Evolutionary conservation across 2,113 vertebrate genomes (phyloP).

Genomic region (Melospiza melodia): DNA sequence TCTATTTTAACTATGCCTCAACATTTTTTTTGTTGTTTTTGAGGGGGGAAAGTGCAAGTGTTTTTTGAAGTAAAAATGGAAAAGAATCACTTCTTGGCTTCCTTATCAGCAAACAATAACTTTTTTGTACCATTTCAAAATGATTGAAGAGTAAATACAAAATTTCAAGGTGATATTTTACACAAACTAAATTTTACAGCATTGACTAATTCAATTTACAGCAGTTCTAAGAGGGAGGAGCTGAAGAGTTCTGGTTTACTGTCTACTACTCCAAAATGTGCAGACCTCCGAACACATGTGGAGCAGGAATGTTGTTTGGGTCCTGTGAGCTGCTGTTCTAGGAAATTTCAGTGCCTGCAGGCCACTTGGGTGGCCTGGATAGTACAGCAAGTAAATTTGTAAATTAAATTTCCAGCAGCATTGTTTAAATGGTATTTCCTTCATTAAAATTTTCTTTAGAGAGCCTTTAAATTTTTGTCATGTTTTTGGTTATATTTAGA

Average conservation of each 20-base stretch:
- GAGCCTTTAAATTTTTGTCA: not conserved
- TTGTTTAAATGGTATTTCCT: not conserved
- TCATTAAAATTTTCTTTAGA: not conserved
- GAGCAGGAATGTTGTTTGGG: not conserved
- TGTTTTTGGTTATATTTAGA: not conserved
- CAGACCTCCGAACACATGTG: rapidly evolving
- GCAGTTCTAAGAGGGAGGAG: not conserved
- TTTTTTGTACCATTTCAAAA: not conserved
- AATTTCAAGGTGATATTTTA: not conserved
- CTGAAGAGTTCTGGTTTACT: not conserved
- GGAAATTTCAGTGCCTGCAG: not conserved
- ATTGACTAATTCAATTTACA: not conserved
- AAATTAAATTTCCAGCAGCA: not conserved
- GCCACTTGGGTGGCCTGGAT: not conserved
- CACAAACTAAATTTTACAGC: not conserved
- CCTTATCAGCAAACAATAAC: not conserved
- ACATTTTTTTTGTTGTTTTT: not conserved
- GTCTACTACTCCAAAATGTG: not conserved
- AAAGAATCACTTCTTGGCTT: not conserved
- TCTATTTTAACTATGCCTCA: not conserved
- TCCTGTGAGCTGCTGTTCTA: not conserved
- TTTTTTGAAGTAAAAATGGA: not conserved
- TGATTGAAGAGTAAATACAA: not conserved
- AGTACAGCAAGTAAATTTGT: not conserved
- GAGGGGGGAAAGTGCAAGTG: not conserved